Evolutionary conservation across 2,888 invertebrate genomes (phyloP), one percentile per base, ranked within the genome.

Genomic region (Cancer borealis): DNA sequence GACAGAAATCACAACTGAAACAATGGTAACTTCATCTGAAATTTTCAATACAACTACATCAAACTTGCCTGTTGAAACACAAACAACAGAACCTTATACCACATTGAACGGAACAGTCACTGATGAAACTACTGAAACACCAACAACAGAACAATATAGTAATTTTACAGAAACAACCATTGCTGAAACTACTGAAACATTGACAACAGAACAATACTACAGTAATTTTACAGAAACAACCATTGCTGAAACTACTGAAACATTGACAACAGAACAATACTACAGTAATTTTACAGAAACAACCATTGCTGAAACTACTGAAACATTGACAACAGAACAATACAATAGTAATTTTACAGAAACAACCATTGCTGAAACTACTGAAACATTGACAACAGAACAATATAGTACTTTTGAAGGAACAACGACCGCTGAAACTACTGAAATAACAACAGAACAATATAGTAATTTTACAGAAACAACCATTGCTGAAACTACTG

Each of bases 1-100:
- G 39, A 93, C 89, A 26, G 93, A 39, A 73, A 47, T 73, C 30
- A 89, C 73, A 4, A 73, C n/a, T 39, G 26, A 60, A 3, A 66
- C 26, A 73, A 1, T 10, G 14, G 12, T 21, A 79, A 4, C 5
- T 79, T 0, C 6, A 17, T 21, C 66, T 66, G 26, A 73, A 47
- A 47, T 26, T 10, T 4, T 26, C 26, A 21, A 26, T 8, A 73
- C 73, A 73, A 6, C 47, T 21, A 26, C 89, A 49, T 47, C 89
- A 17, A 45, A 89, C 12, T 10, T 89, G 5, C 5, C 79, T 39
- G n/a, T 73, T 17, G 73, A 17, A 39, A 92, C 6, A 66, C 66
- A 73, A 30, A 84, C 84, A 39, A 10, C 14, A 8, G 84, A 39
- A 17, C 26, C 84, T 39, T 12, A 84, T 30, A 39, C 39, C 10